A percentile compares a stretch with the other conserved stretches of the same genome.
phyloP scores from a whole-genome alignment of 2,113 vertebrate species.

The Tachycineta bicolor region DNA sequence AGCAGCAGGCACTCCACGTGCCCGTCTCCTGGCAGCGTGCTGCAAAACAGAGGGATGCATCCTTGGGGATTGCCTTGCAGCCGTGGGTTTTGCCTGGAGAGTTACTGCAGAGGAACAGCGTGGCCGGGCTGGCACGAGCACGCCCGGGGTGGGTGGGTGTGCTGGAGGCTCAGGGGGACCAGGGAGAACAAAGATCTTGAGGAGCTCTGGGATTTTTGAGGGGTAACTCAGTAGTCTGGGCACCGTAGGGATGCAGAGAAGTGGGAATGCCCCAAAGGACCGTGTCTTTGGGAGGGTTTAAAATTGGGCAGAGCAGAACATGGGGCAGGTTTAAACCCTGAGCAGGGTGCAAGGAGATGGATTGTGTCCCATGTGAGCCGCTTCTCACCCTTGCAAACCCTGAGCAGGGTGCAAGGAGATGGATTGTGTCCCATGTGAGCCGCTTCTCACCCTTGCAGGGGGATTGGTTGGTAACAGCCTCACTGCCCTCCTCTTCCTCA shows the following conservation, averaged over 20 bases:
- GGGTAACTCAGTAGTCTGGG: fast-evolving
- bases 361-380: not conserved
- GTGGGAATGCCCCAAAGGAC: not conserved
- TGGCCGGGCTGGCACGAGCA: fast-evolving
- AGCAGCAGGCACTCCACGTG: slow-evolving; percentile 14
- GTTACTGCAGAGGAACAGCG: not conserved
- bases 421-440: not conserved
- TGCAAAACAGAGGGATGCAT: not conserved
- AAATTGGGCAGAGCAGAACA: not conserved
- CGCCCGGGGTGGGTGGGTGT: not conserved
- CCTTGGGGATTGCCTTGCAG: not conserved
- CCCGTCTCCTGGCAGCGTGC: not conserved
- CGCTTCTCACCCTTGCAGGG: not conserved
- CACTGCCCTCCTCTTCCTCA: not conserved
- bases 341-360: not conserved
- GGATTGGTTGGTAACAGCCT: not conserved
- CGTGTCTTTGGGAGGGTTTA: fast-evolving
- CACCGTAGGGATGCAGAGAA: not conserved
- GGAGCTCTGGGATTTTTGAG: not conserved
- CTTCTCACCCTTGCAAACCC: not conserved
- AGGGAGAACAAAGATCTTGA: not conserved
- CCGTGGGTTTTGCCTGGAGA: not conserved
- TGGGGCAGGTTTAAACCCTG: not conserved
- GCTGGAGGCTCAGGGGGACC: not conserved
- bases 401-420: not conserved